Evolutionary conservation across 2,888 invertebrate species (phyloP).

Genomic region (Apodemia hepburni): DNA sequence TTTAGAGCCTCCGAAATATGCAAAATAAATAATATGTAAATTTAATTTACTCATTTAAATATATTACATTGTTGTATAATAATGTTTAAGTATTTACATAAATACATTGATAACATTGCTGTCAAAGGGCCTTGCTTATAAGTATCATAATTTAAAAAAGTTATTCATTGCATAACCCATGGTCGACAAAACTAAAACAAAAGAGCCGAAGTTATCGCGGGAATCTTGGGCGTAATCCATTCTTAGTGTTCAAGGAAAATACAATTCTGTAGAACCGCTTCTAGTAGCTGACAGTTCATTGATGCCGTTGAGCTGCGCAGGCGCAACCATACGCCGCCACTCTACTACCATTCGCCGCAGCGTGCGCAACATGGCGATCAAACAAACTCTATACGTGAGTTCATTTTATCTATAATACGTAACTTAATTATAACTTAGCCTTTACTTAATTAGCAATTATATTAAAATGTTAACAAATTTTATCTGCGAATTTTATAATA

Average conservation of each 20-base stretch:
- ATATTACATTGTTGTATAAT: too few species aligned
- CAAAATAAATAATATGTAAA: too few species aligned
- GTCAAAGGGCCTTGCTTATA: conserved; percentile 3
- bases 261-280: conserved; percentile 35
- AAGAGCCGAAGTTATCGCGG: conserved; percentile 23
- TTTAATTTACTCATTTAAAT: too few species aligned
- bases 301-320: conserved; percentile 48
- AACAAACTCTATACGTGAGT: conserved; percentile 37
- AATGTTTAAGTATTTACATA: not conserved
- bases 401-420: conserved; percentile 15
- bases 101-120: not conserved
- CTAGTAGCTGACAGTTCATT: conserved; percentile 45
- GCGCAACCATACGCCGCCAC: conserved; percentile 56
- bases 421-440: conserved; percentile 5
- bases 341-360: conserved; percentile 61
- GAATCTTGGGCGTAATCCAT: conserved; percentile 30
- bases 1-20: too few species aligned
- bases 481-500: not conserved
- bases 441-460: not conserved
- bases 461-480: not conserved
- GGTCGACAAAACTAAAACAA: conserved; percentile 12
- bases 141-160: not conserved
- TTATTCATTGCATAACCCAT: conserved; percentile 2
- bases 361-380: conserved; percentile 61
- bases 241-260: conserved; percentile 34